Base-by-base conservation (phyloP, 2,888 invertebrate species). In the Lasioglossum marginatum region DNA sequence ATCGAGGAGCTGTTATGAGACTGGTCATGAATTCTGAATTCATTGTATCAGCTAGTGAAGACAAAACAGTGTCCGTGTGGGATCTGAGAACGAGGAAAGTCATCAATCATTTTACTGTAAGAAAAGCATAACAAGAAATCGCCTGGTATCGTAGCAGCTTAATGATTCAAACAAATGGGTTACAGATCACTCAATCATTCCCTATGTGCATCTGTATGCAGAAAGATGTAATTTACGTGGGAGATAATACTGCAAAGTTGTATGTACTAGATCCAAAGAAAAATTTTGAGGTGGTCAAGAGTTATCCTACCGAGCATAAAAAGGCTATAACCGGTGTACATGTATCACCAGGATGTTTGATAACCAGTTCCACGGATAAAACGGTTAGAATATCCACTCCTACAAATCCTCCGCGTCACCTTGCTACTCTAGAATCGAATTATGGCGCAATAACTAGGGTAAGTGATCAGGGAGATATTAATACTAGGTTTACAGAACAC, bases 11-110 rank as follows among this genome's bases (percentile, higher is more conserved):
- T 34, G 96, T 96, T 2, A 93, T 97, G 87, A 95, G 91, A 40
- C 82, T 95, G 31, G 92, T 92, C 34, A 94, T 95, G 93, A 93
- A 91, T 84, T 92, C 93, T n/a, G 95, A 96, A 87, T 95, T 96
- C 92, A 94, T 97, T 83, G 95, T 96, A 60, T 96, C 96, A 34
- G 95, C 96, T 2, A 96, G 96, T 88, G 96, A 96, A 90, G 96
- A 97, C 87, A 96, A 95, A 93, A 96, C 96, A 5, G 94, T 97
- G 86, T 96, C 96, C 48, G 93, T 96, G 60, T 97, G 96, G 95
- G 97, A 97, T 92, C 95, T 95, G 92, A 95, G 96, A 76, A 96
- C 96, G 60, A 95, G 96, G 34, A 95, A 95, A 92, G 92, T 95
- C 10, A 83, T 96, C 81, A 93, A 94, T 82, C 91, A 89, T 37